Evolutionary conservation across 2,113 vertebrate species (phyloP).

Genomic region (Ictidomys tridecemlineatus): DNA sequence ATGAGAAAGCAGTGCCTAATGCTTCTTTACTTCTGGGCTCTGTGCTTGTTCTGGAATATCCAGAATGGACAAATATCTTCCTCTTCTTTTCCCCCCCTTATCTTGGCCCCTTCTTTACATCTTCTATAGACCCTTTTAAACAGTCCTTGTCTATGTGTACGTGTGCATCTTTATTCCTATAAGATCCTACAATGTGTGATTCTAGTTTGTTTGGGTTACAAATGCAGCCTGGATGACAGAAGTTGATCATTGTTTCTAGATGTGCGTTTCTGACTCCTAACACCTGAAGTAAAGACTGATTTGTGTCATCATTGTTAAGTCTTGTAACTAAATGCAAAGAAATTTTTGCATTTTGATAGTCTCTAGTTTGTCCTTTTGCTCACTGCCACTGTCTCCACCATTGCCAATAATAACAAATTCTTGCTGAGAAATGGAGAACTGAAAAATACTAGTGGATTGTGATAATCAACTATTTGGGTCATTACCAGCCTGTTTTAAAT

Average conservation of each 20-base stretch:
- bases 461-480: neutral
- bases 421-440: neutral
- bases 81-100: neutral
- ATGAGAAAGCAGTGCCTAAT: neutral
- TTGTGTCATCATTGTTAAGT: neutral
- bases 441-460: neutral
- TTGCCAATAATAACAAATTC: neutral
- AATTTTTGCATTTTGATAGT: neutral
- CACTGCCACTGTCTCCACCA: neutral
- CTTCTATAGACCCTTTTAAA: neutral
- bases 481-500: neutral
- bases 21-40: neutral
- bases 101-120: neutral
- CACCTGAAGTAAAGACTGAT: neutral
- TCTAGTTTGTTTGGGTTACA: neutral
- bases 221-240: neutral
- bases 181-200: neutral
- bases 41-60: neutral
- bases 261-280: neutral
- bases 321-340: neutral
- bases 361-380: neutral
- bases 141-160: neutral
- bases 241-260: conserved; percentile 1
- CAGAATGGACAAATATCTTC: neutral
- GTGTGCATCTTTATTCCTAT: neutral